These are phyloP conservation scores for Prietella phreatophila DNA, from an alignment of 2,113 vertebrate genomes.

Conservation along the genomic window DNA sequence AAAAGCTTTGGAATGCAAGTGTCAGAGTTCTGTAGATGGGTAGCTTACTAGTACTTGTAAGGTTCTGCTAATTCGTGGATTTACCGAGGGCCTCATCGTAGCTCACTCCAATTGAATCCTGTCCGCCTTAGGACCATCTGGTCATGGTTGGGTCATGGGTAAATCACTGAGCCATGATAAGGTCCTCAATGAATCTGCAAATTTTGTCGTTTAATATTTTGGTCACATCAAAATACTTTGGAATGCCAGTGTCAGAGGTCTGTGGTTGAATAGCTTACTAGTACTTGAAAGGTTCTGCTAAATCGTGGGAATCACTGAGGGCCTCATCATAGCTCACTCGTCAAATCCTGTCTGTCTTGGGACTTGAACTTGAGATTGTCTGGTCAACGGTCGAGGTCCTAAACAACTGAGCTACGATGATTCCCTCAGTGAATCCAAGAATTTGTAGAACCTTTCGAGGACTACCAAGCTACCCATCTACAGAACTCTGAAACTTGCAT, in stretches of 20 bases:
- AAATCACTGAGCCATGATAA: background rate
- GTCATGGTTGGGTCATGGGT: background rate
- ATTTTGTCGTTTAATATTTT: too few relatives aligned
- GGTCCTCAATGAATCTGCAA: background rate
- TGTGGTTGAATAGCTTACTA: background rate
- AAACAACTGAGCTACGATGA: background rate
- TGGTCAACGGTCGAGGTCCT: background rate
- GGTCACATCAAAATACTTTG: too few relatives aligned
- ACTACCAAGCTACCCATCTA: background rate
- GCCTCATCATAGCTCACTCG: background rate
- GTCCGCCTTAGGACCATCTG: background rate
- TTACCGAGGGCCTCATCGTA: background rate
- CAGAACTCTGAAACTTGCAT: background rate
- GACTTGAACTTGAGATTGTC: background rate
- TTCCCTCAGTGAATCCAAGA: background rate
- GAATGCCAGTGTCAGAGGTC: background rate
- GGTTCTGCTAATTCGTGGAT: background rate
- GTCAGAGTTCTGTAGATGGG: background rate
- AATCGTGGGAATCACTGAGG: background rate
- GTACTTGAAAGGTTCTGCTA: background rate
- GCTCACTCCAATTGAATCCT: background rate
- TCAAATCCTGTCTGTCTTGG: background rate
- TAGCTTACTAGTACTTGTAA: background rate
- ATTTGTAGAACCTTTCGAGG: background rate
- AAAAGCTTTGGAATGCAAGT: background rate